These are phyloP conservation scores for Eulacestoma nigropectus DNA, from an alignment of 2,113 vertebrate genomes.

Conservation along the genomic window DNA sequence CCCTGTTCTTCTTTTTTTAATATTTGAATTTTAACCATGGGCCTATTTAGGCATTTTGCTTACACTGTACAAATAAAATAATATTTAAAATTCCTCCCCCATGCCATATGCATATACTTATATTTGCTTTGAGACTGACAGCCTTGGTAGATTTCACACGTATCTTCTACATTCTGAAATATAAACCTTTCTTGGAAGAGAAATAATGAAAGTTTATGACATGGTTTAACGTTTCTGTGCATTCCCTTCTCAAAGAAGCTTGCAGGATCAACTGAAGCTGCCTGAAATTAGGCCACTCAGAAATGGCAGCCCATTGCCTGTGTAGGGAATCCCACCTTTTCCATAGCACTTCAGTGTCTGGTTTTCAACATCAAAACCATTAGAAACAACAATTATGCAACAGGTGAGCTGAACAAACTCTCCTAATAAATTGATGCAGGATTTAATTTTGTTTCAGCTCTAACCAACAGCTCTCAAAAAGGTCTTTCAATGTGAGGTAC, in stretches of 20 bases:
- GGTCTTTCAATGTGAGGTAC: neutral
- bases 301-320: neutral
- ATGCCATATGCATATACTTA: constrained; percentile 12
- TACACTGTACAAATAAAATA: constrained; percentile 26
- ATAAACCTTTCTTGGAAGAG: neutral
- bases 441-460: neutral
- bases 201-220: neutral
- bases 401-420: neutral
- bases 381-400: neutral
- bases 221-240: neutral
- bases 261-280: neutral
- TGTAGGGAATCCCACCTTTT: neutral
- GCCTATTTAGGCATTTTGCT: neutral
- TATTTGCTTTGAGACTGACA: constrained; percentile 28
- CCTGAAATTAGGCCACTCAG: neutral
- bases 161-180: neutral
- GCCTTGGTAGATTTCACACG: neutral
- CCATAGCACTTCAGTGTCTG: neutral
- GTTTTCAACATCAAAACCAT: neutral
- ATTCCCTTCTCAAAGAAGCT: neutral
- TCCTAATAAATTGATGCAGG: neutral
- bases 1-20: neutral
- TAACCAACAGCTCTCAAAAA: neutral
- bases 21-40: neutral
- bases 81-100: neutral